Conservation (phyloP, 1,140 invertebrate genomes). For the Monomorium pharaonis region DNA sequence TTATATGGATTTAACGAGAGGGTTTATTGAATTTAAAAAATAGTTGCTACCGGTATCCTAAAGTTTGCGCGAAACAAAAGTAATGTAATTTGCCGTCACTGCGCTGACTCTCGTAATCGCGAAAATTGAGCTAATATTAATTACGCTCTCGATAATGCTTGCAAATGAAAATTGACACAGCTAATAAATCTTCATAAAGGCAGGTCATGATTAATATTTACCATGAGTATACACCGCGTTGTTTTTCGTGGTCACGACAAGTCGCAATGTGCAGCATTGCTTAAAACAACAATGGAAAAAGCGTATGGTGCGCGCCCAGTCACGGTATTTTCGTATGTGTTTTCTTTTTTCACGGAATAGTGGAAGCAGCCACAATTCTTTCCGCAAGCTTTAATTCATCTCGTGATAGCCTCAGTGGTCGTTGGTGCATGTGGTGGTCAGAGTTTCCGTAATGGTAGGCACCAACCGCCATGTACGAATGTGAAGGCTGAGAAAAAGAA, state of each 20-base stretch:
- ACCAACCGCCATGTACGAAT: constrained; percentile 41
- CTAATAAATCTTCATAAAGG: constrained; percentile 34
- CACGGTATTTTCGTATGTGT: background rate
- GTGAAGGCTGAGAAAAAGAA: constrained; percentile 22
- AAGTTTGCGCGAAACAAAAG: background rate
- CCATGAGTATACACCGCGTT: background rate
- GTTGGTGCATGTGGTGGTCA: background rate
- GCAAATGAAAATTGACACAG: background rate
- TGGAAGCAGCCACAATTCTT: constrained; percentile 44
- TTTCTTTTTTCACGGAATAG: background rate
- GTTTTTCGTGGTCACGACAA: constrained; percentile 24
- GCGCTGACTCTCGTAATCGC: background rate
- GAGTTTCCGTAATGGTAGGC: constrained; percentile 42
- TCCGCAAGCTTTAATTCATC: constrained; percentile 65
- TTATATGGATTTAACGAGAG: background rate
- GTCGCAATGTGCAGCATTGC: background rate
- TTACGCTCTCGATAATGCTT: constrained; percentile 15
- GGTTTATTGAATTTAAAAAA: constrained; percentile 21
- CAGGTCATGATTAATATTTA: background rate
- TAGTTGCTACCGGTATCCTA: background rate
- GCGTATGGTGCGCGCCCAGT: background rate
- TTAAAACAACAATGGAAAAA: constrained; percentile 1
- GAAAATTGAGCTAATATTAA: constrained; percentile 26
- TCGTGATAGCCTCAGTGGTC: constrained; percentile 5
- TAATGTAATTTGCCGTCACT: constrained; percentile 9